A percentile compares a stretch with the other conserved stretches of the same genome.
These are phyloP conservation scores for Lycaon pictus DNA, from an alignment of 2,113 vertebrate genomes.

Conservation along the genomic window DNA sequence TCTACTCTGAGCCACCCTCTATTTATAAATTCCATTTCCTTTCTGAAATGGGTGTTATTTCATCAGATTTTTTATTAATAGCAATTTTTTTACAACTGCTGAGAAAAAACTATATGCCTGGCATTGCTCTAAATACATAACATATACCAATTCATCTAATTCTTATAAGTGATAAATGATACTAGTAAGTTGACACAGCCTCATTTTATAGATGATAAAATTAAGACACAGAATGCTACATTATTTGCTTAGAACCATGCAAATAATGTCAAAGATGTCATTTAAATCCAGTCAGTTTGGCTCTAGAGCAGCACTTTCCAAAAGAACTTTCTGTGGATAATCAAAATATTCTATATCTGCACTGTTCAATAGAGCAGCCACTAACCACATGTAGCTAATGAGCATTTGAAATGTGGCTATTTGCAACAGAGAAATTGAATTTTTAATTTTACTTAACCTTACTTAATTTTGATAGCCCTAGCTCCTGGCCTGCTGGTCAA, in stretches of 20 bases:
- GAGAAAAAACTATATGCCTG: neutral
- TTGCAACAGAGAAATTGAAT: neutral
- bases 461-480: neutral
- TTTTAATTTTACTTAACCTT: neutral
- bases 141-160: neutral
- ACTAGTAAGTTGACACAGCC: neutral
- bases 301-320: neutral
- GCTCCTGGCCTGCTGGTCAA: neutral
- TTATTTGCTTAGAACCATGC: neutral
- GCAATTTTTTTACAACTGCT: neutral
- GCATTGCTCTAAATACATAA: neutral
- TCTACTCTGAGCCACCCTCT: neutral
- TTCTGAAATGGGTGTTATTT: neutral
- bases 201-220: constrained; percentile 17
- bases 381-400: neutral
- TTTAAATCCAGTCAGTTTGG: neutral
- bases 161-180: constrained; percentile 4
- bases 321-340: neutral
- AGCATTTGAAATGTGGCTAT: neutral
- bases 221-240: neutral
- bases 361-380: neutral
- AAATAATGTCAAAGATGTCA: neutral
- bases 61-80: neutral
- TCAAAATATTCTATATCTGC: neutral
- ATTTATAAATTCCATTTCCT: neutral